Evolutionary conservation across 2,113 vertebrate genomes (phyloP).

Genomic region (Laticauda colubrina): DNA sequence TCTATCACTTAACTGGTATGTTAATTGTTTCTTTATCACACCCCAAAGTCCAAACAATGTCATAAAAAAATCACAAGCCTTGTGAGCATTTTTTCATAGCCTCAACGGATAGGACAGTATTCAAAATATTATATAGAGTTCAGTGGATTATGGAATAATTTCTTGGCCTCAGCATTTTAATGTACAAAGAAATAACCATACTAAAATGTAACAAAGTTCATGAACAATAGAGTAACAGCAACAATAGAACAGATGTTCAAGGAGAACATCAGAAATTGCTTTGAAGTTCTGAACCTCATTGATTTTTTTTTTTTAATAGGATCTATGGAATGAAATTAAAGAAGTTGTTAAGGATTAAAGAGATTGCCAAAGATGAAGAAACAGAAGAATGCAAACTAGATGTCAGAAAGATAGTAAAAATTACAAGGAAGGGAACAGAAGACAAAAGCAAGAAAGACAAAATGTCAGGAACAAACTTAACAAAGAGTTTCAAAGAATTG

Average conservation of each 20-base stretch:
- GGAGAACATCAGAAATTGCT: not conserved
- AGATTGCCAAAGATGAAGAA: not conserved
- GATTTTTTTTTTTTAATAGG: not conserved
- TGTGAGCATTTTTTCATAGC: not conserved
- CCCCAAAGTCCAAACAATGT: not conserved
- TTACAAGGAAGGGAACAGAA: not conserved
- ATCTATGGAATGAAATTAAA: not conserved
- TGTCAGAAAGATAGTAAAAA: not conserved
- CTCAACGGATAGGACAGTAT: not conserved
- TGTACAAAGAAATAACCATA: not conserved
- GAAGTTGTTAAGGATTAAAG: not conserved
- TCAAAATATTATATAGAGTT: not conserved
- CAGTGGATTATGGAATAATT: not conserved
- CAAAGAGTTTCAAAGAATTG: not conserved
- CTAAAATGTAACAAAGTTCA: not conserved
- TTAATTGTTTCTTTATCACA: not conserved
- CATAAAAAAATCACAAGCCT: not conserved
- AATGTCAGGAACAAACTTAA: not conserved
- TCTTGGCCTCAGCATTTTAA: not conserved
- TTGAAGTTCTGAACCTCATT: not conserved
- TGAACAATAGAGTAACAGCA: not conserved
- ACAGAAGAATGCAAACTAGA: not conserved
- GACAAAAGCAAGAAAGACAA: not conserved
- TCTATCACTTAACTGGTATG: not conserved
- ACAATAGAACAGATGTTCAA: not conserved